Percentiles rank a stretch among this genome's conserved stretches.
Evolutionary conservation across 2,797 vertebrate species (phyloP).

Genomic region (Poecilia picta): DNA sequence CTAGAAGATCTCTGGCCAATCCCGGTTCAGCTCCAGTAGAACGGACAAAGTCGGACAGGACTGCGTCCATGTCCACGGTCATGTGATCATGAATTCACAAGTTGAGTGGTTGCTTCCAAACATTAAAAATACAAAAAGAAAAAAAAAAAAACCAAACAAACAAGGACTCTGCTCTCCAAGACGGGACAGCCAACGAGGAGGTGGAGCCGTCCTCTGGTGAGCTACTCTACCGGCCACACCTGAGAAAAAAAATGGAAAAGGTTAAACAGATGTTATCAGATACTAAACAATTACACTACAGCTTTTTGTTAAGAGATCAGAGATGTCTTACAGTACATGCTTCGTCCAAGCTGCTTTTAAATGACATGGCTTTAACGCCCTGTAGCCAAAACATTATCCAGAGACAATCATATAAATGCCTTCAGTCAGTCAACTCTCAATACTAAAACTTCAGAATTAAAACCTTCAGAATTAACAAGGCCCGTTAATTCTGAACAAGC

Average conservation of each 20-base stretch:
- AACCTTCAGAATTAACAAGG: background rate
- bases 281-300: slow-evolving; percentile 3
- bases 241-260: slow-evolving; percentile 30
- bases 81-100: slow-evolving; percentile 88
- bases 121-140: slow-evolving; percentile 53
- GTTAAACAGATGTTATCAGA: slow-evolving; percentile 9
- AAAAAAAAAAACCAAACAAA: background rate
- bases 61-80: slow-evolving; percentile 95
- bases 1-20: slow-evolving; percentile 93
- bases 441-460: background rate
- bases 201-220: slow-evolving; percentile 32
- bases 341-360: background rate
- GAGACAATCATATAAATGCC: background rate
- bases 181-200: slow-evolving; percentile 14
- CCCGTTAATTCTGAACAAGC: background rate
- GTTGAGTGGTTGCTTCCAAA: slow-evolving; percentile 66
- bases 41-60: slow-evolving; percentile 98
- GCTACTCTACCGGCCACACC: slow-evolving; percentile 66
- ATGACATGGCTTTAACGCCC: background rate
- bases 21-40: slow-evolving; percentile 97
- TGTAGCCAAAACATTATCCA: background rate
- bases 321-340: background rate
- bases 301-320: background rate
- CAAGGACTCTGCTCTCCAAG: slow-evolving; percentile 46
- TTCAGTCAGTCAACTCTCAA: background rate